Base-by-base conservation (phyloP, 1,140 invertebrate species). In the Cotesia glomerata region DNA sequence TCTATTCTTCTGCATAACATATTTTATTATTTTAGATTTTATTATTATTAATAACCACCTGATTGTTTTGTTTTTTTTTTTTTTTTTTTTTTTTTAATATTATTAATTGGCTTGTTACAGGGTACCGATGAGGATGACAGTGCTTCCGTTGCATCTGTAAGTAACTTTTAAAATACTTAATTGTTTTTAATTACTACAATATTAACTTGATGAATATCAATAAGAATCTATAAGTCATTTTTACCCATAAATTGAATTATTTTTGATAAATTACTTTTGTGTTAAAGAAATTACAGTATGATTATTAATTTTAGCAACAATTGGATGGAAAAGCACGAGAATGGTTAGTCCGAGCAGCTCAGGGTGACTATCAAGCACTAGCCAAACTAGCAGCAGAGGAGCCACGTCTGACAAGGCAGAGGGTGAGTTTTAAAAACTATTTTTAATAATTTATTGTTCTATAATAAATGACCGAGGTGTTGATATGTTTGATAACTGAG, bases 321-420 rank as follows among this genome's bases (percentile, higher is more conserved):
- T 82, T 91, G 78, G 91, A 92, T 77, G 85, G 81, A 52, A 93
- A 95, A 76, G 91, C 93, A 71, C 91, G 93, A 77, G 93, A 95
- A 85, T 97, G 95, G 95, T 91, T 96, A 76, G 89, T 96, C 16
- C 91, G 91, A 77, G 92, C 95, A 39, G 92, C 95, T 34, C 90
- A 92, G 79, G 92, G 92, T 54, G 94, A 96, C 81, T 96, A 96
- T 82, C 93, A 95, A 75, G 90, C 91, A 52, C 82, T 97, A 62
- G 91, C 93, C 26, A 95, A 95, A 85, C 87, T 97, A 82, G 92
- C 93, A 56, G 90, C 91, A 59, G 94, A 95, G 79, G 92, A 95
- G 84, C 91, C 94, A 1, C 90, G 93, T 79, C 89, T 97, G 70
- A 92, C 94, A 63, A 92, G 91, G 81, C 89, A 93, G 75, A 95